Evolutionary conservation across 2,113 vertebrate species (phyloP).

Genomic region (Zootoca vivipara): DNA sequence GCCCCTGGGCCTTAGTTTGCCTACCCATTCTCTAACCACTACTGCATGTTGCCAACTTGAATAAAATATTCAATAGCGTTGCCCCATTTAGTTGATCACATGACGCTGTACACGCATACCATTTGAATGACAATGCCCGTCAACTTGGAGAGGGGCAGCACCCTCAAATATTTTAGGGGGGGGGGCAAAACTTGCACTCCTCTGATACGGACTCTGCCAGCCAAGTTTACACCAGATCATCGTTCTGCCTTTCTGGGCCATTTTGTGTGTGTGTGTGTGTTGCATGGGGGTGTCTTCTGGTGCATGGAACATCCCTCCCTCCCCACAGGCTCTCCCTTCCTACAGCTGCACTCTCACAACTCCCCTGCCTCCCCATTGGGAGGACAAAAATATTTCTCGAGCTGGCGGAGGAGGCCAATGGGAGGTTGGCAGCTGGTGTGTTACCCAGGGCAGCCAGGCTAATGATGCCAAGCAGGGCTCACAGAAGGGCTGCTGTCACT

Average conservation of each 20-base stretch:
- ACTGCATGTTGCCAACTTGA: too few species aligned
- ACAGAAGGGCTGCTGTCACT: slow-evolving; percentile 52
- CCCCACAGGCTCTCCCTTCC: background rate
- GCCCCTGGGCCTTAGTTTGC: too few species aligned
- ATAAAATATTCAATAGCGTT: too few species aligned
- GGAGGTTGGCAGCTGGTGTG: slow-evolving; percentile 38
- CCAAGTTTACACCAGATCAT: background rate
- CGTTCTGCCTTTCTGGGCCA: background rate
- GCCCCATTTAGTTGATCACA: too few species aligned
- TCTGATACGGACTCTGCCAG: background rate
- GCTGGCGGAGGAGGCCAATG: slow-evolving; percentile 49
- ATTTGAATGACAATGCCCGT: too few species aligned
- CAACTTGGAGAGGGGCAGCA: too few species aligned
- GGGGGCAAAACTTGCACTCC: too few species aligned
- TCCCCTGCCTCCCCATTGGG: slow-evolving; percentile 29
- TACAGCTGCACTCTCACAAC: background rate
- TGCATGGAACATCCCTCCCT: background rate
- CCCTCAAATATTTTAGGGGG: too few species aligned
- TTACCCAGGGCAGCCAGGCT: slow-evolving; percentile 59
- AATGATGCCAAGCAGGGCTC: slow-evolving; percentile 49
- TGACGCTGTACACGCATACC: too few species aligned
- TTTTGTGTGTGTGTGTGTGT: background rate
- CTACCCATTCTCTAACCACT: too few species aligned
- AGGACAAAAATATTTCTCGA: background rate
- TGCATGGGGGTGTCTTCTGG: background rate